These are phyloP conservation scores for Auanema sp. DNA, from an alignment of 2,888 invertebrate genomes.

Conservation along the genomic window DNA sequence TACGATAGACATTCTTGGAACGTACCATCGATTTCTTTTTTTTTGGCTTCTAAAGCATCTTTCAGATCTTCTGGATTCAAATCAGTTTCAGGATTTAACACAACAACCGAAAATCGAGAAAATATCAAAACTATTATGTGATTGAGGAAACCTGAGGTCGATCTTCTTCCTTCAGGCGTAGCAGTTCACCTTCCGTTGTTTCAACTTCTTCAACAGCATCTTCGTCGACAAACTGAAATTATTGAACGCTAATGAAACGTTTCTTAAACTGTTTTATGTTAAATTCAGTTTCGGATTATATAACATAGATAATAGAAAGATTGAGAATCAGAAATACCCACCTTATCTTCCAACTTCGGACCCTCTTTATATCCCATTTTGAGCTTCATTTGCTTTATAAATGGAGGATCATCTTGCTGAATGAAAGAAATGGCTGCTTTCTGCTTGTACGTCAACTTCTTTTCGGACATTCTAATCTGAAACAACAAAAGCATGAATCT, in stretches of 20 bases:
- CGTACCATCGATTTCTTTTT: slow-evolving; percentile 54
- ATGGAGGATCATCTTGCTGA: slow-evolving; percentile 56
- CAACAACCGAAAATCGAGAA: slow-evolving; percentile 38
- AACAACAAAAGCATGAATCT: too few species aligned
- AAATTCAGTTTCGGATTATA: slow-evolving; percentile 5
- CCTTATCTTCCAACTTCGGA: slow-evolving; percentile 58
- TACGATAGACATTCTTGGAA: background rate
- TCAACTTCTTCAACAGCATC: slow-evolving; percentile 27
- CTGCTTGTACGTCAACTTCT: slow-evolving; percentile 18
- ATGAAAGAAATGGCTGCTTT: slow-evolving; percentile 39
- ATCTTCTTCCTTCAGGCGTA: slow-evolving; percentile 51
- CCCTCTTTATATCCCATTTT: slow-evolving; percentile 57
- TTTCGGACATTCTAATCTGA: slow-evolving; percentile 4
- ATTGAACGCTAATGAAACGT: slow-evolving; percentile 9
- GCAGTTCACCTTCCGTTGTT: slow-evolving; percentile 39
- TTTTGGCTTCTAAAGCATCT: slow-evolving; percentile 45
- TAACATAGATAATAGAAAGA: slow-evolving; percentile 9
- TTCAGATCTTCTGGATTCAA: slow-evolving; percentile 47
- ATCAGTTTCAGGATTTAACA: slow-evolving; percentile 50
- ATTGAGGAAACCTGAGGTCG: slow-evolving; percentile 39
- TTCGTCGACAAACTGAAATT: slow-evolving; percentile 28
- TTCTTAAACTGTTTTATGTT: background rate
- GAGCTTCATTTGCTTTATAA: slow-evolving; percentile 54
- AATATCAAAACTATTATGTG: background rate
- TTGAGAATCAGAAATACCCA: slow-evolving; percentile 13